phyloP scores from a whole-genome alignment of 2,888 invertebrate species.

The Gastrophysa polygoni region DNA sequence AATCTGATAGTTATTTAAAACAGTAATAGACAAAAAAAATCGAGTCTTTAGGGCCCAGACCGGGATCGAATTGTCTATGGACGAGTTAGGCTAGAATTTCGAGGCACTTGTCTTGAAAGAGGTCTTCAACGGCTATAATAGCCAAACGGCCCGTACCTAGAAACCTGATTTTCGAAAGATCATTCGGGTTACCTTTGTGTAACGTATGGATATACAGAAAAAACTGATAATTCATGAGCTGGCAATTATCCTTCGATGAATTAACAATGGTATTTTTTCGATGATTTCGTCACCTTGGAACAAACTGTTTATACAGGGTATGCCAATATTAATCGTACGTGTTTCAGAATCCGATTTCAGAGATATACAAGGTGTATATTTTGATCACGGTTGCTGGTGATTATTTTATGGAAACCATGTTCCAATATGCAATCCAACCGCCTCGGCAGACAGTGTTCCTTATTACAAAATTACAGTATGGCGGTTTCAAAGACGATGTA shows the following conservation, averaged over 20 bases:
- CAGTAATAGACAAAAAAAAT: conserved; percentile 17
- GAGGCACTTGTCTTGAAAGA: conserved; percentile 25
- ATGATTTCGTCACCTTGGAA: too few species aligned
- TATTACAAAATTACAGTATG: conserved; percentile 1
- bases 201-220: conserved; percentile 16
- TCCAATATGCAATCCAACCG: neutral
- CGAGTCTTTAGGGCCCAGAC: conserved; percentile 15
- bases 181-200: conserved; percentile 22
- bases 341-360: too few species aligned
- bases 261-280: too few species aligned
- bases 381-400: too few species aligned
- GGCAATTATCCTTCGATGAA: too few species aligned
- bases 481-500: neutral
- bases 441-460: neutral
- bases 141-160: conserved; percentile 25
- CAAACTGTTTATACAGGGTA: too few species aligned
- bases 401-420: neutral
- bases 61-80: conserved; percentile 21
- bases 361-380: too few species aligned
- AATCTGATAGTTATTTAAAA: conserved; percentile 16
- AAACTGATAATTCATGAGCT: neutral
- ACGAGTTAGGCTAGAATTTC: conserved; percentile 25
- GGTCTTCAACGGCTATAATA: conserved; percentile 20
- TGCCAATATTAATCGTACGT: too few species aligned
- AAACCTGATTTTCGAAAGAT: conserved; percentile 26